Percentiles rank a stretch among this genome's conserved stretches.
phyloP scores from a whole-genome alignment of 37 sponge, comb jelly and placozoan species.

The Mnemiopsis leidyi region DNA sequence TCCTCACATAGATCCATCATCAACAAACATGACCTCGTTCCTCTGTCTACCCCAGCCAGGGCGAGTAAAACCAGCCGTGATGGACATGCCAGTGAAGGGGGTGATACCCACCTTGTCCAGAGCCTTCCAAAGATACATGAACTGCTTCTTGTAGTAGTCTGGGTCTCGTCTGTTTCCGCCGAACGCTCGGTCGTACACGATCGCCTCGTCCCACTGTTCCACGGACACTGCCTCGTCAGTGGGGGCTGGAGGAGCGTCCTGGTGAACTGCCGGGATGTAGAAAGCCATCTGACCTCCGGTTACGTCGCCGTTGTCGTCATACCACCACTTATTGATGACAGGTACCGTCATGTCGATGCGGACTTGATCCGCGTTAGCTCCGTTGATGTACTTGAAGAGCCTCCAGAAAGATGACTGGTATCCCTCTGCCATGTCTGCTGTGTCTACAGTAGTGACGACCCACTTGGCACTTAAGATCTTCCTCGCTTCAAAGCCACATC shows the following conservation, averaged over 20 bases:
- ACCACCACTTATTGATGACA: background rate
- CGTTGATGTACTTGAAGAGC: slow-evolving; percentile 40
- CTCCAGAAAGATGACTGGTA: background rate
- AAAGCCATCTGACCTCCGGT: background rate
- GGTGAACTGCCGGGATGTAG: slow-evolving; percentile 12
- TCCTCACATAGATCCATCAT: background rate
- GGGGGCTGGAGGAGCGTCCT: background rate
- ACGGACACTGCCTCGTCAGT: background rate
- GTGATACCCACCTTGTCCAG: background rate
- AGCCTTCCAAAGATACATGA: background rate
- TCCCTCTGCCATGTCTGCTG: background rate
- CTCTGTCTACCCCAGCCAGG: background rate
- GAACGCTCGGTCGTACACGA: background rate
- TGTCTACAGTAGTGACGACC: background rate
- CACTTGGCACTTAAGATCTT: background rate
- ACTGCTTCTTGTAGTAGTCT: background rate
- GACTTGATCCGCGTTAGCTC: background rate
- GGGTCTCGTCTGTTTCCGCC: background rate
- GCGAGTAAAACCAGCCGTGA: background rate
- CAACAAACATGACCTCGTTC: background rate
- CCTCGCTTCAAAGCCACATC: slow-evolving; percentile 1
- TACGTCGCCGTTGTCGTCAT: background rate
- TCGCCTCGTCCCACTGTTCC: background rate
- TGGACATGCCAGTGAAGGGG: background rate
- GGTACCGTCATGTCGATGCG: slow-evolving; percentile 31